Base-by-base conservation (phyloP, 2,888 invertebrate species). In the Thecocarcelia acutangulata region DNA sequence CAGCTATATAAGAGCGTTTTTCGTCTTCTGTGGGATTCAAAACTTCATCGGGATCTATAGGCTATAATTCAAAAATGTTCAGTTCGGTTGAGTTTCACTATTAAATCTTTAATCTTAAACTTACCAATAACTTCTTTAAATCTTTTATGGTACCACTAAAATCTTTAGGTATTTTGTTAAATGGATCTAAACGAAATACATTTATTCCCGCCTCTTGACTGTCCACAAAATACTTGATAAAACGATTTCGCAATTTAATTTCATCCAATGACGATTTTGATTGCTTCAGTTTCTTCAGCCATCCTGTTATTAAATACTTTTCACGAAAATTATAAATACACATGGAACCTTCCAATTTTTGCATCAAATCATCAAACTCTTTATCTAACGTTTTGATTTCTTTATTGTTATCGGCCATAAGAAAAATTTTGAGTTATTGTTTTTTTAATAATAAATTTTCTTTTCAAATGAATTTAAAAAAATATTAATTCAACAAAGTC, bases 241-340 rank as follows among this genome's bases (percentile, higher is more conserved):
- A 84, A 15, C 84, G 83, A 74, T 84, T 84, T 3, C 85, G 70
- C n/a, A 85, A 40, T 59, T 77, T 77, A 42, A 59, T 75, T 68
- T 86, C 85, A 0, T 85, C 83, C 8, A 66, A 6, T 0, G 84
- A 70, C 5, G 24, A 5, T 59, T 80, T 77, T 0, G 82, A 69
- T 13, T 82, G 70, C 48, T 84, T 85, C 11, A 86, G 76, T 69
- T 84, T 86, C 44, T 61, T 73, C 17, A 85, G 69, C 85, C 85
- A 86, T 76, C 84, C 84, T 1, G 85, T 84, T 3, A 69, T 56
- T 37, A 85, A 28, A 19, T 79, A 79, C 56, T 85, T 85, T 63
- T 86, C 85, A 8, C 84, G 83, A 61, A 73, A 84, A 72, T 77
- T 83, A n/a, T 81, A 76, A 9, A 48, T n/a, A 1, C 15, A n/a